Evolutionary conservation across 2,888 invertebrate genomes (phyloP), one percentile per base, ranked within the genome.

Genomic region (Yponomeuta plumbellus): DNA sequence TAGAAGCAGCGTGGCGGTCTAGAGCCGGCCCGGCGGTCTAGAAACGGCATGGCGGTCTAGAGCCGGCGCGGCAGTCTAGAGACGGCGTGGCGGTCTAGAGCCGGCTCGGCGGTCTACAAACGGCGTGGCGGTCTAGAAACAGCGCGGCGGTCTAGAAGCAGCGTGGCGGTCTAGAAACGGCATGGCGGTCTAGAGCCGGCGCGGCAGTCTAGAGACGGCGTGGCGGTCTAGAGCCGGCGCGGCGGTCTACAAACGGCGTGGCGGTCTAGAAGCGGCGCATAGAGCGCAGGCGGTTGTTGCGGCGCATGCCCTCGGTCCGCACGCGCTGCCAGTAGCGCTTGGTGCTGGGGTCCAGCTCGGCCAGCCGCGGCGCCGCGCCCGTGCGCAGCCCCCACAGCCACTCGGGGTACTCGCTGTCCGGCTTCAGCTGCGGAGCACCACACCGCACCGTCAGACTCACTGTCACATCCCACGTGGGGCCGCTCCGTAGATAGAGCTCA

Each of bases 371-470:
- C 6, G 94, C 92, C 6, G 91, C 83, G 3, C 94, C 95, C 20
- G 93, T 93, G 73, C 93, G 86, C 17, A 98, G 77, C 2, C 77
- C 88, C 98, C 98, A 98, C 68, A 99, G 86, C 98, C 98, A 99
- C 1, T 95, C 95, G 0, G 98, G 99, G 85, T 99, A 99, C 79
- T 97, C 86, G 26, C 80, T 79, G 77, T 89, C 88, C 0, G 78
- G 77, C 66, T 81, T 77, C 20, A 90, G 65, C 90, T 91, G 77
- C 0, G 23, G 61, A 17, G 8, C 21, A 23, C 1, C 21, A 44
- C 44, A 52, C 34, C 34, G 5, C 17, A 17, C 44, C 13, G 17
- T 17, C n/a, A n/a, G n/a, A n/a, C n/a, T n/a, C 44, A 52, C 13
- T 17, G 8, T 17, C 17, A 17, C 44, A 52, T 10, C 26, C 8